These are phyloP conservation scores for Bombus confusus DNA, from an alignment of 1,140 invertebrate genomes.

Conservation along the genomic window DNA sequence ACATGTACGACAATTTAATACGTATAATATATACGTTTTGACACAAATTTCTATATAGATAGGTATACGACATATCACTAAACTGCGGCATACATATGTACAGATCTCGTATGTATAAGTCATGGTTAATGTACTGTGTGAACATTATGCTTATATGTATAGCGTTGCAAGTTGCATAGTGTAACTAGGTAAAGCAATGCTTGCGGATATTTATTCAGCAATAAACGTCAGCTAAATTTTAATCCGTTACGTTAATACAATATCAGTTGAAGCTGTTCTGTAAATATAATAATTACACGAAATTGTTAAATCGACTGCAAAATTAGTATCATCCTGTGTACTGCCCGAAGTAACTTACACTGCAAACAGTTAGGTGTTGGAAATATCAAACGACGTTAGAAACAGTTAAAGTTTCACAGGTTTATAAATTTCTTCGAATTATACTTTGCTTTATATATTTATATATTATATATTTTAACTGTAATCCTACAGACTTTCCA, in stretches of 20 bases:
- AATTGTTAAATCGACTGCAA: background rate
- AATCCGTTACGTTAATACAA: background rate
- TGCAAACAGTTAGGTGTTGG: background rate
- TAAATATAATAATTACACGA: background rate
- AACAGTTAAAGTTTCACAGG: background rate
- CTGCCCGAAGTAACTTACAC: background rate
- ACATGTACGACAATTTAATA: background rate
- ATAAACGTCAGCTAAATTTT: constrained; percentile 15
- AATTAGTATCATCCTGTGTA: background rate
- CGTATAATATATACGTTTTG: background rate
- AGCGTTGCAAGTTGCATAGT: background rate
- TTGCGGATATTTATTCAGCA: constrained; percentile 20
- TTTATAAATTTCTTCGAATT: background rate
- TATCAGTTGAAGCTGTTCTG: background rate
- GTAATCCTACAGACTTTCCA: background rate
- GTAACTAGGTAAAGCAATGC: constrained; percentile 12
- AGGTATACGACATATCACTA: constrained; percentile 4
- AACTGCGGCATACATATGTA: background rate
- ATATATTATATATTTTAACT: background rate
- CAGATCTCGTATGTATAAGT: constrained; percentile 6
- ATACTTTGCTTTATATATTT: background rate
- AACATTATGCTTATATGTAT: constrained; percentile 33
- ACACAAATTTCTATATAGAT: constrained; percentile 6
- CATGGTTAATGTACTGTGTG: constrained; percentile 43
- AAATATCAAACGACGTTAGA: background rate